Base-by-base conservation (phyloP, 2,888 invertebrate species). In the Linyphia triangularis region DNA sequence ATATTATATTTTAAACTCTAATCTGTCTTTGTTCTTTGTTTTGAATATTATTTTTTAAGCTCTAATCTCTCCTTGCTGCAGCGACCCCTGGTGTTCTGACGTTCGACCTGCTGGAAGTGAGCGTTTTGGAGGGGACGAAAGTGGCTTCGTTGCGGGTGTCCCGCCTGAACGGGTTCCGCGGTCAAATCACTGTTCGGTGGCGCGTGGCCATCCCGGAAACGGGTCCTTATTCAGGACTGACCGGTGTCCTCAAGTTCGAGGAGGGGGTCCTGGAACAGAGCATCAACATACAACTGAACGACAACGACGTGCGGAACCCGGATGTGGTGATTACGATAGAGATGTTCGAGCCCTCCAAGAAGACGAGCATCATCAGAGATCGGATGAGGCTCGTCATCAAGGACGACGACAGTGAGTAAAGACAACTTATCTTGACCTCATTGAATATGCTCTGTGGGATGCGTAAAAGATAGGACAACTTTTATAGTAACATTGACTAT, bases 331-430 rank as follows among this genome's bases (percentile, higher is more conserved):
- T 88, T 16, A 16, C 7, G 0, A 16, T 88, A 0, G 72, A 83
- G 30, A 22, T 88, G 2, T 83, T 37, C 16, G 63, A 78, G 13
- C 70, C 88, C 19, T 77, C 77, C 22, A n/a, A 19, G 6, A 69
- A 77, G 7, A 67, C 72, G 13, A 19, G 24, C 10, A 19, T 82
- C 3, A 16, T 0, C 19, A 24, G 2, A 30, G 67, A 57, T 72
- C 16, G 26, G 28, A 3, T 22, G 26, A n/a, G 2, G 7, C 16
- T 70, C 16, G 63, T 43, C 1, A 73, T 83, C 28, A 10, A 37
- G 9, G 83, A 83, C 13, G 65, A 83, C 28, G 83, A 83, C 28
- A 51, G 83, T 83, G 24, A 61, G 83, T 63, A n/a, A n/a, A n/a
- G n/a, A n/a, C n/a, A n/a, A 22, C 16, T 37, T 22, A 16, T n/a